Evolutionary conservation across 2,888 invertebrate species (phyloP).

Genomic region (Eristalis pertinax): DNA sequence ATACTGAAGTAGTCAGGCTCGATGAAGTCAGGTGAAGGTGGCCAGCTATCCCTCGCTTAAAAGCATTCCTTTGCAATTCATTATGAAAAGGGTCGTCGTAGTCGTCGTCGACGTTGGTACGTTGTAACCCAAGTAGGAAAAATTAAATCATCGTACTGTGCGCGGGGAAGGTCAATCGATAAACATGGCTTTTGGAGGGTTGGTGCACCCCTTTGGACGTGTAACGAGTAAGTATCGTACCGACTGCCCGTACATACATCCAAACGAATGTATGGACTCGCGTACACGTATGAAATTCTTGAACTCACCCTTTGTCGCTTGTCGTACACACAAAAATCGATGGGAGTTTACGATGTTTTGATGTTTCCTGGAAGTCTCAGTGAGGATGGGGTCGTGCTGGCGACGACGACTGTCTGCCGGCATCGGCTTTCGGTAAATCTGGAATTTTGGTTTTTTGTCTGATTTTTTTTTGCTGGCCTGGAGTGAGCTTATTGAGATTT

Average conservation of each 20-base stretch:
- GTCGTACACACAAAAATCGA: not conserved
- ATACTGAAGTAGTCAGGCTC: not conserved
- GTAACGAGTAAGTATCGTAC: not conserved
- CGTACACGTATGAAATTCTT: not conserved
- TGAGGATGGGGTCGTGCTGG: not conserved
- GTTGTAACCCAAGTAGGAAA: constrained; percentile 4
- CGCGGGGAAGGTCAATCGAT: constrained; percentile 61
- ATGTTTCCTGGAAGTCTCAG: not conserved
- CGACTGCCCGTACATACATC: not conserved
- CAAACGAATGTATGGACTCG: not conserved
- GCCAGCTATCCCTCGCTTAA: not conserved
- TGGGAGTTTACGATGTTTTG: not conserved
- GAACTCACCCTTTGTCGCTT: not conserved
- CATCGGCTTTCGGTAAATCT: not conserved
- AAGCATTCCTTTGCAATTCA: constrained; percentile 38
- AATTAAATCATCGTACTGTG: constrained; percentile 28
- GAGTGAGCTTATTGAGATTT: not conserved
- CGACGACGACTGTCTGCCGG: not conserved
- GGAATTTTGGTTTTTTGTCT: not conserved
- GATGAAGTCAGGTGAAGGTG: not conserved
- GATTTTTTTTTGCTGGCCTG: no score
- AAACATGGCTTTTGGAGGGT: constrained; percentile 21
- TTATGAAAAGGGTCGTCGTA: constrained; percentile 16
- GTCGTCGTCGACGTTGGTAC: not conserved
- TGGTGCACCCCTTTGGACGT: not conserved